Evolutionary conservation across 2,888 invertebrate species (phyloP).

Genomic region (Lathronympha strigana): DNA sequence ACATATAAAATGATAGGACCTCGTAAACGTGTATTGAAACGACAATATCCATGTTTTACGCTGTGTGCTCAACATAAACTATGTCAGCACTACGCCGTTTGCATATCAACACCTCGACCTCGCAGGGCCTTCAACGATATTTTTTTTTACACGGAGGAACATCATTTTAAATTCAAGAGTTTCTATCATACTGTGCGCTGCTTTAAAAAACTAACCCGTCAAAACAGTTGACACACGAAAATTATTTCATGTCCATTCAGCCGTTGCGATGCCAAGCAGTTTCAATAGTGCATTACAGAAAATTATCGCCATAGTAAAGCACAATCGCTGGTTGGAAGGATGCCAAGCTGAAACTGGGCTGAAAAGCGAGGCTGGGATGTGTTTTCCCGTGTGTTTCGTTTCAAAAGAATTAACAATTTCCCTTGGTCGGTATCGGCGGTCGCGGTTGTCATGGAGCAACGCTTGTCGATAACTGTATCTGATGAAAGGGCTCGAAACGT

Average conservation of each 20-base stretch:
- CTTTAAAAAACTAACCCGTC: constrained; percentile 61
- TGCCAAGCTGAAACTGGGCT: constrained; percentile 64
- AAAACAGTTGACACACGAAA: constrained; percentile 67
- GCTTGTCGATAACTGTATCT: too few relatives aligned
- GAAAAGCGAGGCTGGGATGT: constrained; percentile 53
- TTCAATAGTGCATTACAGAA: constrained; percentile 68
- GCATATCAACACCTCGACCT: constrained; percentile 37
- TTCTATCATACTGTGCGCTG: constrained; percentile 47
- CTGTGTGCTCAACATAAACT: constrained; percentile 34
- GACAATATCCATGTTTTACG: constrained; percentile 40
- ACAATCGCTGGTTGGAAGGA: constrained; percentile 73
- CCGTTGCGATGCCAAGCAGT: constrained; percentile 60
- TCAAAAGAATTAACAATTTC: constrained; percentile 76
- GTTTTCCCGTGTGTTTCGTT: constrained; percentile 72
- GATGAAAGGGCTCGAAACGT: too few relatives aligned
- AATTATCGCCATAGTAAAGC: constrained; percentile 74
- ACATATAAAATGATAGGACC: constrained; percentile 31
- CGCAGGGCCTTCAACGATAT: constrained; percentile 26
- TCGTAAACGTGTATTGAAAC: constrained; percentile 40
- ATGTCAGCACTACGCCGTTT: constrained; percentile 41
- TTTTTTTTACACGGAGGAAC: constrained; percentile 42
- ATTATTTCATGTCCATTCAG: constrained; percentile 69
- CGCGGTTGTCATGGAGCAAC: too few relatives aligned
- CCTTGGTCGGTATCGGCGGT: constrained; percentile 48
- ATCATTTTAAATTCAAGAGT: constrained; percentile 45